These are phyloP conservation scores for Hyperoplus lanceolatus DNA, from an alignment of 2,797 vertebrate genomes.

Conservation along the genomic window DNA sequence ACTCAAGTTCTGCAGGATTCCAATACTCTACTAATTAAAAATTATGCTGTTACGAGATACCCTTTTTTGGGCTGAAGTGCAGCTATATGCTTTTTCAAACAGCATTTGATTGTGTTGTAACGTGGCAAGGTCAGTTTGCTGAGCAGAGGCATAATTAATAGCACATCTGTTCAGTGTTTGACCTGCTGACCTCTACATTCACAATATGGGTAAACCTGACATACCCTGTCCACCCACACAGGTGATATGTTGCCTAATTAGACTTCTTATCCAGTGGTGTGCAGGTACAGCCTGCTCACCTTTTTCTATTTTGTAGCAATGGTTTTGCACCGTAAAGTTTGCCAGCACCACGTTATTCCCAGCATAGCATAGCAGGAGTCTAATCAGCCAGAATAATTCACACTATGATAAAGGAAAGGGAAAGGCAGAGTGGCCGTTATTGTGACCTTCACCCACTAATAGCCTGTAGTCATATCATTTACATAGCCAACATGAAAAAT, in stretches of 20 bases:
- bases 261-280: neutral
- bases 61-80: neutral
- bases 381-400: neutral
- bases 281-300: neutral
- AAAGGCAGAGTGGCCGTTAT: neutral
- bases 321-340: constrained; percentile 8
- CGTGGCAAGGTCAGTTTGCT: constrained; percentile 11
- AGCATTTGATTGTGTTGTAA: neutral
- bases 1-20: constrained; percentile 63
- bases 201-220: neutral
- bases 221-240: neutral
- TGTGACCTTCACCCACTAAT: neutral
- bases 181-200: neutral
- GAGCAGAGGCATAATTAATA: neutral
- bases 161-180: neutral
- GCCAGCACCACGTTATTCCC: neutral
- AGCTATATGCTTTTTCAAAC: neutral
- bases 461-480: neutral
- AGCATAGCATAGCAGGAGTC: neutral
- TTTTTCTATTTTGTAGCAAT: neutral
- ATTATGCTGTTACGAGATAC: constrained; percentile 10
- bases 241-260: constrained; percentile 7
- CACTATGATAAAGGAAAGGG: neutral
- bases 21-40: constrained; percentile 63
- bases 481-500: neutral